Conservation (phyloP, 2,113 vertebrate genomes). For the Pithys albifrons region DNA sequence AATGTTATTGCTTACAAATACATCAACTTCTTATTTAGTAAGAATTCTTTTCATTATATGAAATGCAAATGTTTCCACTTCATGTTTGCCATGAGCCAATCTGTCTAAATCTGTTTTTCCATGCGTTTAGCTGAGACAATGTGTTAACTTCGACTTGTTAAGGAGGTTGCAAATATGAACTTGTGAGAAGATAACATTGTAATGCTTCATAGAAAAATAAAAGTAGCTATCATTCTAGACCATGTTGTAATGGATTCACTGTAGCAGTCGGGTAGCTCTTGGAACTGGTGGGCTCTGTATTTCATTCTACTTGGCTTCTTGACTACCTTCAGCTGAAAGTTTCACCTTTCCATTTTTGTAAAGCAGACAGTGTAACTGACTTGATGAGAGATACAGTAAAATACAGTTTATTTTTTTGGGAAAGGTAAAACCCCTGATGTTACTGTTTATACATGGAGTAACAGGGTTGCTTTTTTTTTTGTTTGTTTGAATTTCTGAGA, state of each 20-base stretch:
- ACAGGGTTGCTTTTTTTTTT: not conserved
- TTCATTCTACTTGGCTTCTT: not conserved
- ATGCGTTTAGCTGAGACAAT: not conserved
- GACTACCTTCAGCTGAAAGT: not conserved
- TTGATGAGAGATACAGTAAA: not conserved
- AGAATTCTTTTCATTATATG: not conserved
- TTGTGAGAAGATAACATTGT: not conserved
- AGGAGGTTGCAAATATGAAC: not conserved
- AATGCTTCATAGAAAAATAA: not conserved
- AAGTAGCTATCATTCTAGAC: not conserved
- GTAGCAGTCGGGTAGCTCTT: not conserved
- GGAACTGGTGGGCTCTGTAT: no score
- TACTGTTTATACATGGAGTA: not conserved
- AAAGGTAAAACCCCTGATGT: not conserved
- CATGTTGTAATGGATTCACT: not conserved
- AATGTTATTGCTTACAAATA: not conserved
- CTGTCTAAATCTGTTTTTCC: not conserved
- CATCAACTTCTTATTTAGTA: not conserved
- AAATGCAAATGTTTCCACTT: not conserved
- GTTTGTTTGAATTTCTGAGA: not conserved
- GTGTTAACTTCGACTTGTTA: not conserved
- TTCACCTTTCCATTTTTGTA: not conserved
- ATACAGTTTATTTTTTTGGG: not conserved
- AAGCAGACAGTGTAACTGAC: not conserved
- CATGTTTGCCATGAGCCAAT: not conserved